Conservation (phyloP, 2,797 vertebrate species). For the Anomalospiza imberbis region DNA sequence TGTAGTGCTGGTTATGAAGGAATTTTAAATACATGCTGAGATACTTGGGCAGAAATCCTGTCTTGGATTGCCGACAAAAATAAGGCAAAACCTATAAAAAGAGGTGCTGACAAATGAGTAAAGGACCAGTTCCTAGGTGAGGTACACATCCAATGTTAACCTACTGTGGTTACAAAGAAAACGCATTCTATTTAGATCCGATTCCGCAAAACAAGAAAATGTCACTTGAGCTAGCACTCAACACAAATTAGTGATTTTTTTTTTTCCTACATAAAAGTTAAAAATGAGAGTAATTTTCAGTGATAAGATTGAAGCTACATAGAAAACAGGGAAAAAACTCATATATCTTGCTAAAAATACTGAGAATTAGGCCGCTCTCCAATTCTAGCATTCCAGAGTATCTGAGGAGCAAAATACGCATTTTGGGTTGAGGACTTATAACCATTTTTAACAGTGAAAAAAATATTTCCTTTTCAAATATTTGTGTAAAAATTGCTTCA, state of each 20-base stretch:
- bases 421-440: neutral
- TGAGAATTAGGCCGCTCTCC: neutral
- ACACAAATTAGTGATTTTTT: neutral
- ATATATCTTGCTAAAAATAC: neutral
- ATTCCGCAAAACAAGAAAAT: neutral
- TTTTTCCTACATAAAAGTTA: neutral
- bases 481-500: neutral
- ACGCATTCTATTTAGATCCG: fast-evolving
- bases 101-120: neutral
- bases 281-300: neutral
- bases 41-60: neutral
- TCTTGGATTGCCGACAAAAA: neutral
- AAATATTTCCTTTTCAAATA: neutral
- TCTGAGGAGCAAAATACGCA: neutral
- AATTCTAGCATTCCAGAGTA: neutral
- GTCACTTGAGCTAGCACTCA: neutral
- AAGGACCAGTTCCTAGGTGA: neutral
- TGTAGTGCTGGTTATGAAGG: neutral
- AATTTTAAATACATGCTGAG: neutral
- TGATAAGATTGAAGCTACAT: neutral
- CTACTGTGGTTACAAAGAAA: neutral
- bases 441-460: neutral
- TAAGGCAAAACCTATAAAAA: neutral
- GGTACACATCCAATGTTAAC: neutral
- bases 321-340: neutral